phyloP scores from a whole-genome alignment of 2,888 invertebrate genomes.

The Eupithecia vulgata region DNA sequence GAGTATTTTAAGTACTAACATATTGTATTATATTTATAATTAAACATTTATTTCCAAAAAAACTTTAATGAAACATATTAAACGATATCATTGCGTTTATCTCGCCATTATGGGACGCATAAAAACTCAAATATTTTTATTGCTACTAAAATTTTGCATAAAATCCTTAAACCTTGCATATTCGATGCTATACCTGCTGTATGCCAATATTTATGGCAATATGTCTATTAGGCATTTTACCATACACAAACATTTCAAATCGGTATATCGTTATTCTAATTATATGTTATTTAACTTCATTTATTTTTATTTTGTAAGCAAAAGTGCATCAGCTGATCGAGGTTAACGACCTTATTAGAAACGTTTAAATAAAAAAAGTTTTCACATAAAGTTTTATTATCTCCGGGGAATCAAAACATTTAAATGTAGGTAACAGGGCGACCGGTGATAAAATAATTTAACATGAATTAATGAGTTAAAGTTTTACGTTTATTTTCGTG shows the following conservation, averaged over 20 bases:
- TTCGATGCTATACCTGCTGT: slow-evolving; percentile 8
- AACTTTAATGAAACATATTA: slow-evolving; percentile 43
- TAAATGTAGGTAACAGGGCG: slow-evolving; percentile 25
- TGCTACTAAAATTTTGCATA: slow-evolving; percentile 36
- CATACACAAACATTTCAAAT: not conserved
- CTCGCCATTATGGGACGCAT: slow-evolving; percentile 41
- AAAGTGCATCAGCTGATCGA: slow-evolving; percentile 31
- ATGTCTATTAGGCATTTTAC: not conserved
- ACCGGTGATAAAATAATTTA: slow-evolving; percentile 28
- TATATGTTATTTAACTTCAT: not conserved
- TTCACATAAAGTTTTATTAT: slow-evolving; percentile 29
- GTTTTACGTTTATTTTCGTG: slow-evolving; percentile 10
- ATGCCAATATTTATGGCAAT: not conserved
- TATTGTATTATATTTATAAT: too few relatives aligned
- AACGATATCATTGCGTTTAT: slow-evolving; percentile 40
- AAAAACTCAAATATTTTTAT: slow-evolving; percentile 40
- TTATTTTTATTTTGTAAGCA: not conserved
- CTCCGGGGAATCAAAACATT: slow-evolving; percentile 34
- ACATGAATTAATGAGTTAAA: slow-evolving; percentile 31
- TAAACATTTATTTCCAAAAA: slow-evolving; percentile 40
- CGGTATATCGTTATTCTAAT: not conserved
- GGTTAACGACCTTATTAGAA: slow-evolving; percentile 26
- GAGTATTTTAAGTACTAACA: not conserved
- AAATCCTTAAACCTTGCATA: slow-evolving; percentile 25
- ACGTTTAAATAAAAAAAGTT: slow-evolving; percentile 9